These are phyloP conservation scores for Drepana arcuata DNA, from an alignment of 1,140 invertebrate species.

Conservation along the genomic window DNA sequence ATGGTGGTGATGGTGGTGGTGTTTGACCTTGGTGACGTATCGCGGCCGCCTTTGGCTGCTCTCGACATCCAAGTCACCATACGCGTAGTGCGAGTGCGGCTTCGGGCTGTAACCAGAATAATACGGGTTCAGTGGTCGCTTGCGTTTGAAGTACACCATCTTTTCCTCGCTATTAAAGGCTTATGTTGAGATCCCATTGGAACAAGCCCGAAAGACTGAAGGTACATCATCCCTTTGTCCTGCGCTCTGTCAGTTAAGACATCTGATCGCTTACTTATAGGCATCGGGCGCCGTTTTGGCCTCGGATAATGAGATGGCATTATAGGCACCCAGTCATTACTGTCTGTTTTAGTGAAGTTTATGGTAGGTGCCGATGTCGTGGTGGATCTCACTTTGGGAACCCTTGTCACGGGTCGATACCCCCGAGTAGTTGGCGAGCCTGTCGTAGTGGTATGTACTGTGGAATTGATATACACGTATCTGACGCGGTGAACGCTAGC, in stretches of 20 bases:
- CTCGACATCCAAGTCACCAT: slow-evolving; percentile 33
- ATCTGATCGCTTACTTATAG: slow-evolving; percentile 40
- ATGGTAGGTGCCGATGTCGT: slow-evolving; percentile 21
- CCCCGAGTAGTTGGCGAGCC: slow-evolving; percentile 24
- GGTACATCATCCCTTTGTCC: slow-evolving; percentile 27
- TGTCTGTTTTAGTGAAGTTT: slow-evolving; percentile 22
- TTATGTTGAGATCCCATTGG: slow-evolving; percentile 27
- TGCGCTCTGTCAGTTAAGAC: slow-evolving; percentile 11
- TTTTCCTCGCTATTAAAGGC: slow-evolving; percentile 30
- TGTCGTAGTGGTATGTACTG: slow-evolving; percentile 10
- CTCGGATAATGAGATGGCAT: slow-evolving; percentile 38
- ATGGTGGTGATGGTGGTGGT: slow-evolving; percentile 76
- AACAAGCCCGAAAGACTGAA: slow-evolving; percentile 48
- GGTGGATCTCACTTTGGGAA: slow-evolving; percentile 28
- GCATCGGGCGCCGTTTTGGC: slow-evolving; percentile 20
- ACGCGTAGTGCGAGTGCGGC: slow-evolving; percentile 12
- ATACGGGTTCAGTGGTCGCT: slow-evolving; percentile 24
- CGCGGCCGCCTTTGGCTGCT: slow-evolving; percentile 27
- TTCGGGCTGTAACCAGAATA: slow-evolving; percentile 31
- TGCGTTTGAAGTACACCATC: slow-evolving; percentile 41
- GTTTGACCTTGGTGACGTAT: slow-evolving; percentile 71
- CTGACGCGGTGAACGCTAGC: slow-evolving; percentile 15
- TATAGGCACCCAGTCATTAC: slow-evolving; percentile 55
- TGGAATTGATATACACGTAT: slow-evolving; percentile 20
- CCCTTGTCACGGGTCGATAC: slow-evolving; percentile 40